Base-by-base conservation (phyloP, 1,140 invertebrate genomes). In the Drosophila sp. region DNA sequence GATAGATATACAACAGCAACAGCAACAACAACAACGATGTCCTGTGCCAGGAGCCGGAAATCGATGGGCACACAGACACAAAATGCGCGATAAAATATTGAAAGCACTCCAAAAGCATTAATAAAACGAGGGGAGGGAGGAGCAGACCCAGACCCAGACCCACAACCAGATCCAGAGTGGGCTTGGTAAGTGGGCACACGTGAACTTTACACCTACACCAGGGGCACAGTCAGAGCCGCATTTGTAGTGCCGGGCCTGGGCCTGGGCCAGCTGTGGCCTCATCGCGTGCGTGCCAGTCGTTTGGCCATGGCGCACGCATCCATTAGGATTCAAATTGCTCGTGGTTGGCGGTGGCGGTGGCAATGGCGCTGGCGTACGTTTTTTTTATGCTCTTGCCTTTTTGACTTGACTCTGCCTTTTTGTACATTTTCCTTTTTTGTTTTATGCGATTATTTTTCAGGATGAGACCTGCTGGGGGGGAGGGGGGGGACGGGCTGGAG, bases 61-160 rank as follows among this genome's bases (percentile, higher is more conserved):
- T 47, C 67, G 66, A 64, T 64, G 66, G 66, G 60, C 74, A 77
- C 74, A 82, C 71, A 78, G 80, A 25, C 56, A 58, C 72, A 66
- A 72, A 83, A 83, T 70, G 80, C 66, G 72, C 84, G 83, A 87
- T 87, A 87, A 87, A 87, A 89, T 76, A 87, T 87, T 89, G 84
- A 87, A 87, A 87, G 84, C 84, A 87, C 84, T 87, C 84, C 79
- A 87, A 87, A 89, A 73, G 83, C 83, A 87, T 87, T 87, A 87
- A 87, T 87, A 87, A 83, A 87, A 80, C 76, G 75, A 66, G 61
- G 23, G 44, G 75, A 60, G 60, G 32, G 10, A 23, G 55, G 38
- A 40, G 6, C 3, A 3, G 44, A 38, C 33, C 33, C 33, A 35
- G 33, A 35, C 2, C 35, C 35, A 38, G 35, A 11, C 35, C 7